Conservation (phyloP, 1,140 invertebrate genomes). For the Bactericera cockerelli region DNA sequence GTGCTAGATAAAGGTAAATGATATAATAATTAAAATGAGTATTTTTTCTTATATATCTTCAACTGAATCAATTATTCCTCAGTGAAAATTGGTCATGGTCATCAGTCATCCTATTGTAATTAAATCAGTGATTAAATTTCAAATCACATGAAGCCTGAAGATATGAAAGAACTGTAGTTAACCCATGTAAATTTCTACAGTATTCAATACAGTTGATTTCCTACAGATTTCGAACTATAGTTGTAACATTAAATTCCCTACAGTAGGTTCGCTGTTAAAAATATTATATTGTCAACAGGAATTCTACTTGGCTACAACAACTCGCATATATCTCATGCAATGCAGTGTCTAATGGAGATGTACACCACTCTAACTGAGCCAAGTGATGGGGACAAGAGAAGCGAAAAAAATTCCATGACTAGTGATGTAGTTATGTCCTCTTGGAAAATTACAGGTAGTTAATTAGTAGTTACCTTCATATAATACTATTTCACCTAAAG, state of each 20-base stretch:
- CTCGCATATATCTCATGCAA: background rate
- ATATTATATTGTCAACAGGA: background rate
- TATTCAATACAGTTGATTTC: background rate
- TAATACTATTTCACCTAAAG: background rate
- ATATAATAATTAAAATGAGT: too few relatives aligned
- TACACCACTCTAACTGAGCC: background rate
- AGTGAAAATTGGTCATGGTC: too few relatives aligned
- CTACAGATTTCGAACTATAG: background rate
- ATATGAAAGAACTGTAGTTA: background rate
- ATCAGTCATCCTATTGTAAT: too few relatives aligned
- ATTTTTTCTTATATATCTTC: too few relatives aligned
- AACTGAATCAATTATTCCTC: too few relatives aligned
- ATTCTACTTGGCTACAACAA: conserved; percentile 1
- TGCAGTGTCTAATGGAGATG: background rate
- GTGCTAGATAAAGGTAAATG: background rate
- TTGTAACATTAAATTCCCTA: background rate
- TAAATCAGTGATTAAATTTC: background rate
- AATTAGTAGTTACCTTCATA: too few relatives aligned
- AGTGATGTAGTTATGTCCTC: background rate
- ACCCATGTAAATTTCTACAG: background rate
- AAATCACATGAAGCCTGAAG: background rate
- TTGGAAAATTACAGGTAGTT: conserved; percentile 5
- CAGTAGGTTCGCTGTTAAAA: too few relatives aligned
- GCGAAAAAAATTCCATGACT: too few relatives aligned
- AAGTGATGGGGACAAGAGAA: background rate